These are phyloP conservation scores for Phyllotreta cruciferae DNA, from an alignment of 2,888 invertebrate species.

Conservation along the genomic window DNA sequence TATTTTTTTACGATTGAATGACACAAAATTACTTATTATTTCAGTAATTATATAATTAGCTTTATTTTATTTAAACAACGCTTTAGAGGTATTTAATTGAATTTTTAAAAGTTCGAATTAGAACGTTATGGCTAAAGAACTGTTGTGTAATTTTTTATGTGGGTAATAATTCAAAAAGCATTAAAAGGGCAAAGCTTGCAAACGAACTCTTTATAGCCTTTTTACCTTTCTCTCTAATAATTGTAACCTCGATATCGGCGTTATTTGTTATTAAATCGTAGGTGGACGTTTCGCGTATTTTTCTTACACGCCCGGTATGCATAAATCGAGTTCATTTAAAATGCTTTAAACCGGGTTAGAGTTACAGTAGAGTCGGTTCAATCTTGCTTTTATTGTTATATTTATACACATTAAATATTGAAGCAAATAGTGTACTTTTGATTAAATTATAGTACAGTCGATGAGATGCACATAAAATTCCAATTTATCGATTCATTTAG, in stretches of 20 bases:
- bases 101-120: no score
- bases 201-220: not conserved
- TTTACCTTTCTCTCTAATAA: slow-evolving; percentile 8
- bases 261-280: slow-evolving; percentile 12
- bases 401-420: not conserved
- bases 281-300: slow-evolving; percentile 9
- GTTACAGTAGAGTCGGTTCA: not conserved
- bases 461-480: not conserved
- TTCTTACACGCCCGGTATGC: slow-evolving; percentile 10
- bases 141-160: no score
- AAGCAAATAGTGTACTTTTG: not conserved
- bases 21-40: no score
- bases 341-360: slow-evolving; percentile 11
- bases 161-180: no score
- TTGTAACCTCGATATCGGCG: slow-evolving; percentile 4
- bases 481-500: no score
- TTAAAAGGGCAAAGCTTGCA: not conserved
- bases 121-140: no score
- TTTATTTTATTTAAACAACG: no score
- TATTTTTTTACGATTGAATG: no score
- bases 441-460: not conserved
- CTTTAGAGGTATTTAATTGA: no score
- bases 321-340: slow-evolving; percentile 2
- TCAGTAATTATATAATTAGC: no score
- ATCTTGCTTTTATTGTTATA: slow-evolving; percentile 3